Conservation (phyloP, 64 coral and sea anemone genomes). For the Pachyseris speciosa region DNA sequence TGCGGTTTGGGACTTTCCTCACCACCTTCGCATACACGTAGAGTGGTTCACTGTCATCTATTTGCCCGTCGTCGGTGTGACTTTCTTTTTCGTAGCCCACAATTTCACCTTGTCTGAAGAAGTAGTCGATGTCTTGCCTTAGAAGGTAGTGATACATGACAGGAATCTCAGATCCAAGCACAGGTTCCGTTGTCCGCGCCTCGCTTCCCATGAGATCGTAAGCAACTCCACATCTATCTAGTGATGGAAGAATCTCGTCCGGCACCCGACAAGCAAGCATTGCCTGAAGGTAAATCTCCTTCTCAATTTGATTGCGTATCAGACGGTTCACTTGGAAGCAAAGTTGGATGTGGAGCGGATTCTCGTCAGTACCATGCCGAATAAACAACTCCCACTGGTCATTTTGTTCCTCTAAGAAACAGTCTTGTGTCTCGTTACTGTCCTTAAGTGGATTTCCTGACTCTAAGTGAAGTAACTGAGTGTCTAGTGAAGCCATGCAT, state of each 20-base stretch:
- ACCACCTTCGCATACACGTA: conserved; percentile 96
- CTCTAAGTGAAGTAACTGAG: conserved; percentile 83
- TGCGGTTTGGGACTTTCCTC: conserved; percentile 73
- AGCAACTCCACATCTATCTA: conserved; percentile 91
- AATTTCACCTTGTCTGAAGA: conserved; percentile 92
- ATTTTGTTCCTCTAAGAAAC: conserved; percentile 88
- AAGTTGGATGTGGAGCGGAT: conserved; percentile 92
- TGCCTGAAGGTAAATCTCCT: conserved; percentile 95
- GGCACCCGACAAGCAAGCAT: conserved; percentile 92
- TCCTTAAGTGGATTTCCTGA: conserved; percentile 67
- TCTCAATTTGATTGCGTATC: conserved; percentile 87
- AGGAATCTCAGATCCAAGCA: conserved; percentile 89
- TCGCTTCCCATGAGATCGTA: conserved; percentile 83
- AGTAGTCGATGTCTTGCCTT: conserved; percentile 91
- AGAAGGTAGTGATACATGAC: conserved; percentile 95
- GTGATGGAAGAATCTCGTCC: conserved; percentile 85
- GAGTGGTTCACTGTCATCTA: conserved; percentile 82
- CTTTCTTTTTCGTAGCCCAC: conserved; percentile 93
- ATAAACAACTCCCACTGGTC: conserved; percentile 80
- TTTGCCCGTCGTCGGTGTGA: conserved; percentile 59
- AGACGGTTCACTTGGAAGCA: conserved; percentile 92
- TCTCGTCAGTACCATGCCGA: conserved; percentile 90
- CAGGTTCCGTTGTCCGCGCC: conserved; percentile 74
- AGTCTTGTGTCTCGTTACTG: conserved; percentile 88
- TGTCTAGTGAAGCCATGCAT: conserved; percentile 89